phyloP scores from a whole-genome alignment of 2,113 vertebrate genomes.

The Emberiza fucata region DNA sequence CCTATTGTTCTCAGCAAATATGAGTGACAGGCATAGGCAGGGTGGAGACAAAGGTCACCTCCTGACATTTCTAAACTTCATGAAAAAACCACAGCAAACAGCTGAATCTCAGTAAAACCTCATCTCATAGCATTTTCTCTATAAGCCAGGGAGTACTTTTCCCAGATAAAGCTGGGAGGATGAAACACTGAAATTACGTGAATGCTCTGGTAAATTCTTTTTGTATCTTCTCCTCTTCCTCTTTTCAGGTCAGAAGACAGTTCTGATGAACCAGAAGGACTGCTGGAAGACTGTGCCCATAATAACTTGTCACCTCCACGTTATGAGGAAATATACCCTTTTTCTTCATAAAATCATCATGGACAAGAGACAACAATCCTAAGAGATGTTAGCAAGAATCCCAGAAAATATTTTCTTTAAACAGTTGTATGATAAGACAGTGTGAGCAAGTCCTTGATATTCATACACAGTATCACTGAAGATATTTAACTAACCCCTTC shows the following conservation, averaged over 20 bases:
- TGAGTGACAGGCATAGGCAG: neutral
- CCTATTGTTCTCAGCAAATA: neutral
- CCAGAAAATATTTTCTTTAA: neutral
- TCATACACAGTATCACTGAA: neutral
- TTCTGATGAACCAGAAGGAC: constrained; percentile 10
- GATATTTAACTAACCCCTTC: neutral
- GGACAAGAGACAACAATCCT: neutral
- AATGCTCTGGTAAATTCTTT: neutral
- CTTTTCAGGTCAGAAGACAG: constrained; percentile 54
- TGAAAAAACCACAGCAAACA: neutral
- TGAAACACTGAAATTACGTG: neutral
- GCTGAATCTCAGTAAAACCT: neutral
- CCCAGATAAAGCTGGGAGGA: neutral
- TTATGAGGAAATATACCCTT: constrained; percentile 72
- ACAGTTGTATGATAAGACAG: neutral
- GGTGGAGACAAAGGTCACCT: neutral
- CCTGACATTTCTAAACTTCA: neutral
- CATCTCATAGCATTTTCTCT: neutral
- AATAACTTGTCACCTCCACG: constrained; percentile 58
- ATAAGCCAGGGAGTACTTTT: neutral
- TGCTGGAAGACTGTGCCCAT: neutral
- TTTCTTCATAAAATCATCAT: neutral
- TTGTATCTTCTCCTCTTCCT: neutral
- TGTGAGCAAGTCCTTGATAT: neutral
- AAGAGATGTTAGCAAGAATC: neutral